A percentile compares a stretch with the other conserved stretches of the same genome.
Evolutionary conservation across 2,113 vertebrate genomes (phyloP).

Genomic region (Notarius lentiginosus): DNA sequence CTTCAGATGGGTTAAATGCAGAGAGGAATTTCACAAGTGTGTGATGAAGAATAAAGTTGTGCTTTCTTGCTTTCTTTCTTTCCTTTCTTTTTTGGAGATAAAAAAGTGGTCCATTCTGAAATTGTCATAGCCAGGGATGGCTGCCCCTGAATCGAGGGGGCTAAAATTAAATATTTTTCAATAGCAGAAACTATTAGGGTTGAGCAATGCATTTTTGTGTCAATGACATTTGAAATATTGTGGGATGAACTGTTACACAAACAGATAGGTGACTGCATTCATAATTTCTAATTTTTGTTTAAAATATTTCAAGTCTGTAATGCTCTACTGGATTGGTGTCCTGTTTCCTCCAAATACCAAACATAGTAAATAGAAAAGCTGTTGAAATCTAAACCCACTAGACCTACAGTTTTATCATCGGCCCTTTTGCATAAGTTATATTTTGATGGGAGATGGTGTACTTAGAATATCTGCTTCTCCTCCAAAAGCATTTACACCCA

Average conservation of each 20-base stretch:
- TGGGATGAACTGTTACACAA: neutral
- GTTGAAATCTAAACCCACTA: neutral
- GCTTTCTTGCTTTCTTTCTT: too few species aligned
- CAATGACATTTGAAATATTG: neutral
- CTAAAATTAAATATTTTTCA: neutral
- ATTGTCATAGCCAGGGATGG: neutral
- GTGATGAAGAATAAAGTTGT: too few species aligned
- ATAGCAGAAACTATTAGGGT: neutral
- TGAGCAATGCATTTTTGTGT: neutral
- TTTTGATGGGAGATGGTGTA: neutral
- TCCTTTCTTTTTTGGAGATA: neutral
- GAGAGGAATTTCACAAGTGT: too few species aligned
- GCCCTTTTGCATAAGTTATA: neutral
- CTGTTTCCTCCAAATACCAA: neutral
- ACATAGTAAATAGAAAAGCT: neutral
- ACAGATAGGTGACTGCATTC: neutral
- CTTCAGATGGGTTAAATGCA: too few species aligned
- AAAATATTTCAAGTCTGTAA: neutral
- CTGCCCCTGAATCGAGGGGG: neutral
- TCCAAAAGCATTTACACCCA: neutral
- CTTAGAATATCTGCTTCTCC: neutral
- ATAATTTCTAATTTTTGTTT: neutral
- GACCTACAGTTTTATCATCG: neutral
- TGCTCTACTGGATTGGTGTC: neutral
- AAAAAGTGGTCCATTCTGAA: neutral